phyloP scores from a whole-genome alignment of 37 sponge, comb jelly and placozoan species.

The Beroe forskalii region DNA sequence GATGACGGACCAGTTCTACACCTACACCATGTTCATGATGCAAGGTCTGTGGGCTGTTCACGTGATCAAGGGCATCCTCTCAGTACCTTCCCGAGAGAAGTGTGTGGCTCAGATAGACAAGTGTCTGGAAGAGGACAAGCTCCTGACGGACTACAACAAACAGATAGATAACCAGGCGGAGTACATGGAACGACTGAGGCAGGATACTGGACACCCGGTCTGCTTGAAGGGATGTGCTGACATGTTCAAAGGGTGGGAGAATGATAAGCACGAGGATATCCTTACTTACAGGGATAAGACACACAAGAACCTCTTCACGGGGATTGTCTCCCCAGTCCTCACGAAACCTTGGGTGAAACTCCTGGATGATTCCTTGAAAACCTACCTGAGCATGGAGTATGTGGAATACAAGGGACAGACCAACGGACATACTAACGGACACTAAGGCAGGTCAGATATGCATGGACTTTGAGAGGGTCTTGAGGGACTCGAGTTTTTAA shows the following conservation, averaged over 20 bases:
- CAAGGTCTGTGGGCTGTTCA: slow-evolving; percentile 68
- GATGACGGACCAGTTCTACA: slow-evolving; percentile 71
- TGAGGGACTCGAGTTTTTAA: too few species aligned
- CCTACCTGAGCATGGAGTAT: not conserved
- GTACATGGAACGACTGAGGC: slow-evolving; percentile 52
- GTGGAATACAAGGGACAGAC: not conserved
- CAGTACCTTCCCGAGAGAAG: not conserved
- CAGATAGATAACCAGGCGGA: slow-evolving; percentile 65
- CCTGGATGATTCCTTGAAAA: slow-evolving; percentile 66
- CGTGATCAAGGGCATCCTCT: slow-evolving; percentile 65
- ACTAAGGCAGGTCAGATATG: too few species aligned
- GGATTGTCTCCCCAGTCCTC: slow-evolving; percentile 41
- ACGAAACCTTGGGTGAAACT: slow-evolving; percentile 68
- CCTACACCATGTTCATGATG: slow-evolving; percentile 67
- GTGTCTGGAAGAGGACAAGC: not conserved
- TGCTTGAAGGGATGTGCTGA: not conserved
- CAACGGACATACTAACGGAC: not conserved
- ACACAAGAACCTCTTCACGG: slow-evolving; percentile 27
- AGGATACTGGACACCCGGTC: not conserved
- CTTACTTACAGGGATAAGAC: slow-evolving; percentile 66
- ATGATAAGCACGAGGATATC: slow-evolving; percentile 66
- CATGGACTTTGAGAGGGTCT: too few species aligned
- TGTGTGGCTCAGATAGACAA: slow-evolving; percentile 19
- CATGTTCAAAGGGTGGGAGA: slow-evolving; percentile 54
- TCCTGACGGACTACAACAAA: not conserved